Evolutionary conservation across 2,113 vertebrate genomes (phyloP), one percentile per base, ranked within the genome.

Genomic region (Boleophthalmus pectinirostris): DNA sequence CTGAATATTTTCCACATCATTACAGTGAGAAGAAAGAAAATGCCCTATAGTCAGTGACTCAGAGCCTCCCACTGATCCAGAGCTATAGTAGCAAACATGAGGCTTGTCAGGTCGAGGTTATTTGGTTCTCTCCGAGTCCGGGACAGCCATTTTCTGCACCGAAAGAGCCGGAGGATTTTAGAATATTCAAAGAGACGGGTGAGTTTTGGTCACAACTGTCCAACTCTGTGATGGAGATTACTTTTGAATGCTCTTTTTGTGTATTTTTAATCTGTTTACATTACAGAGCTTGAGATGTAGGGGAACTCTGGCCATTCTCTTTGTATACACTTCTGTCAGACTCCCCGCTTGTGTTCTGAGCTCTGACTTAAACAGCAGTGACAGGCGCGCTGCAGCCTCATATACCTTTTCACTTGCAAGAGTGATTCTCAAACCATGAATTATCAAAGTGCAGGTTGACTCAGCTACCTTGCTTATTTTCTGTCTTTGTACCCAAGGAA

Each of bases 401-500:
- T 85, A 84, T 76, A 81, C 65, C 72, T 56, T 53, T 84, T 87
- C 66, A 79, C 80, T 85, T 57, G 75, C 77, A 85, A 78, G 74
- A 70, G 75, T 74, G 76, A 64, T 57, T 82, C 78, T 77, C 51
- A 74, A 75, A 66, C 63, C 60, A 61, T 58, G 77, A 73, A 78
- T 78, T 72, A 73, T 77, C 29, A 68, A 54, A 57, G 9, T 56
- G 68, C 56, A 45, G 51, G 70, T 78, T 73, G 71, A 79, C 43
- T 80, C 81, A 70, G 20, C 56, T 24, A 14, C 14, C 56, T 15
- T 58, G 10, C 1, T 29, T 20, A 15, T 51, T 51, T 51, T 16
- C 16, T 20, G 15, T 20, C 3, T 20, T 20, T 20, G 15, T 51
- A 51, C 49, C 49, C 49, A 3, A 6, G 6, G 18, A 51, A 20